These are phyloP conservation scores for Agrilus planipennis DNA, from an alignment of 1,140 invertebrate species.

Conservation along the genomic window DNA sequence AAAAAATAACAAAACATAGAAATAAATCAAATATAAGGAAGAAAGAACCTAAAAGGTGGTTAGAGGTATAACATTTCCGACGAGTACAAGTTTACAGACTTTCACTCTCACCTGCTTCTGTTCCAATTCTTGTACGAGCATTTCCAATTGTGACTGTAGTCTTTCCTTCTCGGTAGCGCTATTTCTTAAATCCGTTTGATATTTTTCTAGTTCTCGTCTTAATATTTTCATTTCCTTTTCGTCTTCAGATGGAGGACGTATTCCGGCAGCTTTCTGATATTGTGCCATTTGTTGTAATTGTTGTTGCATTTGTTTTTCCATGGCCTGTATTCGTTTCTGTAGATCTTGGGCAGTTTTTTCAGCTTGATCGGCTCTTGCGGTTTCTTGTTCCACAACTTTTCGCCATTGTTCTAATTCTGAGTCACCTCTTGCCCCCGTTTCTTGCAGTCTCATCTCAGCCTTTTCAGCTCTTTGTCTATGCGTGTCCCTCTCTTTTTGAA, in stretches of 20 bases:
- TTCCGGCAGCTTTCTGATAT: conserved; percentile 30
- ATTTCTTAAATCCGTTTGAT: conserved; percentile 62
- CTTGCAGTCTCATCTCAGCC: conserved; percentile 51
- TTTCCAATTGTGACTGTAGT: conserved; percentile 81
- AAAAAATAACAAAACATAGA: no score
- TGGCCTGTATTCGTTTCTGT: conserved; percentile 64
- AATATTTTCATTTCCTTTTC: conserved; percentile 54
- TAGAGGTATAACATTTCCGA: no score
- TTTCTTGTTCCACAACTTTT: conserved; percentile 64
- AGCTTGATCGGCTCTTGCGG: conserved; percentile 53
- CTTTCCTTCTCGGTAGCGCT: conserved; percentile 71
- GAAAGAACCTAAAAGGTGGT: no score
- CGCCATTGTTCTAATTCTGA: conserved; percentile 63
- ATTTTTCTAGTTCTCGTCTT: conserved; percentile 62
- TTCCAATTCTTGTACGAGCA: conserved; percentile 84
- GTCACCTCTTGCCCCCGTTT: conserved; percentile 41
- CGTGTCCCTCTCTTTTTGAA: conserved; percentile 54
- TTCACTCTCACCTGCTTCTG: conserved; percentile 88
- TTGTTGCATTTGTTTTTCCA: conserved; percentile 53
- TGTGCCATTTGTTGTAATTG: conserved; percentile 42
- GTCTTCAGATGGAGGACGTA: conserved; percentile 31
- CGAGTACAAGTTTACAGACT: no score
- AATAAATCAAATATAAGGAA: no score
- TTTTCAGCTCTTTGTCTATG: conserved; percentile 55
- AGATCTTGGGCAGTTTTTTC: conserved; percentile 57